A percentile compares a stretch with the other conserved stretches of the same genome.
phyloP scores from a whole-genome alignment of 1,140 invertebrate species.

The Brachionus koreanus region DNA sequence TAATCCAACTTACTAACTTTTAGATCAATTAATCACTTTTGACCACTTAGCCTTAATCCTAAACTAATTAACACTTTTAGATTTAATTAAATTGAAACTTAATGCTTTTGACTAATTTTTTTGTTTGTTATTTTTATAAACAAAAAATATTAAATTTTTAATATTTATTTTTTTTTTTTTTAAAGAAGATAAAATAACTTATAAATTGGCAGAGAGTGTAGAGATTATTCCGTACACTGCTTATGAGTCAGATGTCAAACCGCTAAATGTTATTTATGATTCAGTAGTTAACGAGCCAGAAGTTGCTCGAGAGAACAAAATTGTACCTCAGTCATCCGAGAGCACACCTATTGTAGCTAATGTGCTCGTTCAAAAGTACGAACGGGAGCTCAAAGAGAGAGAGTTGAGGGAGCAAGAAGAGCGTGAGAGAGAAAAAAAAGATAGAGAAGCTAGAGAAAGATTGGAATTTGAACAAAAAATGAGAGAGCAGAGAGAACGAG shows the following conservation, averaged over 20 bases:
- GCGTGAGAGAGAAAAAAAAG: background rate
- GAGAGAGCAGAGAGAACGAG: background rate
- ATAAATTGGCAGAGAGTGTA: background rate
- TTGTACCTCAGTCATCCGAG: background rate
- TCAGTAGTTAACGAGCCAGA: background rate
- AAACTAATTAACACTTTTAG: background rate
- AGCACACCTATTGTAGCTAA: background rate
- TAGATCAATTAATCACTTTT: background rate
- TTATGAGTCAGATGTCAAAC: background rate
- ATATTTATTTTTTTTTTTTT: background rate
- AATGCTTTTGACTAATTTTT: background rate
- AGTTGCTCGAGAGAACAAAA: background rate
- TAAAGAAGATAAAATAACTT: background rate
- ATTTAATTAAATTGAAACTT: background rate
- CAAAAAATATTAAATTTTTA: background rate
- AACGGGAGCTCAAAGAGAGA: background rate
- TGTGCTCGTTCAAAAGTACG: background rate
- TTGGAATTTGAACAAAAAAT: background rate
- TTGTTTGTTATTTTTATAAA: background rate
- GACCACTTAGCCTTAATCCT: background rate
- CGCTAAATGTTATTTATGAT: conserved; percentile 34
- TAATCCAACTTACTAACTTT: background rate
- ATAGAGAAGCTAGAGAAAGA: background rate
- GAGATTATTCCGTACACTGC: background rate
- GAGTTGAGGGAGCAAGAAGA: background rate